phyloP scores from a whole-genome alignment of 1,140 invertebrate species.

The Hyles euphorbiae region DNA sequence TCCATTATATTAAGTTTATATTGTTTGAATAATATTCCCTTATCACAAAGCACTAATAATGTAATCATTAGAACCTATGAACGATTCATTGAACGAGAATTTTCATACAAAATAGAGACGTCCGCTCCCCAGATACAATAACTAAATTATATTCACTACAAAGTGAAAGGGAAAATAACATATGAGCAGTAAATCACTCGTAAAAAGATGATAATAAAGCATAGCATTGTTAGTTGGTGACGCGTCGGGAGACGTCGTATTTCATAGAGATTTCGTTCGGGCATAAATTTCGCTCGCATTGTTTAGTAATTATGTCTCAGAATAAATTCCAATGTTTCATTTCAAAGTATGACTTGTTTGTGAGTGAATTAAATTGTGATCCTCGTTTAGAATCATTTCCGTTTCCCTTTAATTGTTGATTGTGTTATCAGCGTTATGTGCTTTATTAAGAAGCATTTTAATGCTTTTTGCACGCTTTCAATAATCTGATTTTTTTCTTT shows the following conservation, averaged over 20 bases:
- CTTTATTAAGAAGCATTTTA: too few species aligned
- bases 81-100: too few species aligned
- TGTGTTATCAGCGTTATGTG: too few species aligned
- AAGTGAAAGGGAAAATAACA: conserved; percentile 20
- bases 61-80: too few species aligned
- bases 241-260: conserved; percentile 31
- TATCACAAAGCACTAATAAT: too few species aligned
- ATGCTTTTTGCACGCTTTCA: too few species aligned
- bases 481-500: too few species aligned
- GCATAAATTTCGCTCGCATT: conserved; percentile 27
- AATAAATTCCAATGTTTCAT: conserved; percentile 16
- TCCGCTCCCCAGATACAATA: neutral
- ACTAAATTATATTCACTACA: too few species aligned
- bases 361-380: neutral
- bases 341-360: neutral
- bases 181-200: conserved; percentile 36
- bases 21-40: too few species aligned
- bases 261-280: conserved; percentile 41
- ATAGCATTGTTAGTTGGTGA: conserved; percentile 35
- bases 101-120: conserved; percentile 4
- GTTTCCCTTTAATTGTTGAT: too few species aligned
- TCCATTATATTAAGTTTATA: too few species aligned
- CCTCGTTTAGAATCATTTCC: neutral
- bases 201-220: conserved; percentile 40
- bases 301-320: conserved; percentile 21